phyloP scores from a whole-genome alignment of 2,888 invertebrate genomes.

The Athalia circularis region DNA sequence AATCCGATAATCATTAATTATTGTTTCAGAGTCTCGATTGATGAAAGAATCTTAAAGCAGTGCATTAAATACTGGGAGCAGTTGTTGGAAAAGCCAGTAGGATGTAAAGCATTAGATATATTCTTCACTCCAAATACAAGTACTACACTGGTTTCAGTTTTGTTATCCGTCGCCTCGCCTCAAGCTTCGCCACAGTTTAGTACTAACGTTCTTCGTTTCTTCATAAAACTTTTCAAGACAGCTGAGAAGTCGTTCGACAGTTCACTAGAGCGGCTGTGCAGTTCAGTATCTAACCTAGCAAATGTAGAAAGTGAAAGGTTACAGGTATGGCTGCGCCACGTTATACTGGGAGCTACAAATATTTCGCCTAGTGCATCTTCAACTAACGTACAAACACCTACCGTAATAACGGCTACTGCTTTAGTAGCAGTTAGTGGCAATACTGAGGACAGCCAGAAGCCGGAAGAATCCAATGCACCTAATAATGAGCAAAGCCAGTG shows the following conservation, averaged over 20 bases:
- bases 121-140: slow-evolving; percentile 84
- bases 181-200: slow-evolving; percentile 83
- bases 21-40: slow-evolving; percentile 72
- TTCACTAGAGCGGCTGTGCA: slow-evolving; percentile 81
- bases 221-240: slow-evolving; percentile 83
- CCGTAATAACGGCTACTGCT: slow-evolving; percentile 74
- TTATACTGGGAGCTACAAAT: slow-evolving; percentile 78
- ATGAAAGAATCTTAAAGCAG: slow-evolving; percentile 80
- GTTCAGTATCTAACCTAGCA: slow-evolving; percentile 81
- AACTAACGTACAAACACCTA: slow-evolving; percentile 76
- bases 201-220: slow-evolving; percentile 87
- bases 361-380: slow-evolving; percentile 74
- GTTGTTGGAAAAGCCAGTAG: slow-evolving; percentile 87
- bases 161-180: slow-evolving; percentile 88
- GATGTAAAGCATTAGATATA: slow-evolving; percentile 87
- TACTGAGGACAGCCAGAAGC: slow-evolving; percentile 61
- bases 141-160: slow-evolving; percentile 84
- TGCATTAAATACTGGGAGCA: slow-evolving; percentile 91
- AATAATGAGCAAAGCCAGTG: slow-evolving; percentile 58
- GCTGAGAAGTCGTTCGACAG: slow-evolving; percentile 74
- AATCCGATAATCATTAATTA: slow-evolving; percentile 40
- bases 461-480: slow-evolving; percentile 60
- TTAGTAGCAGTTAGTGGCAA: slow-evolving; percentile 58
- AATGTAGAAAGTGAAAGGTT: slow-evolving; percentile 80
- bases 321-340: slow-evolving; percentile 81